Evolutionary conservation across 2,797 vertebrate genomes (phyloP).

Genomic region (Xiphorhynchus erythropygius): DNA sequence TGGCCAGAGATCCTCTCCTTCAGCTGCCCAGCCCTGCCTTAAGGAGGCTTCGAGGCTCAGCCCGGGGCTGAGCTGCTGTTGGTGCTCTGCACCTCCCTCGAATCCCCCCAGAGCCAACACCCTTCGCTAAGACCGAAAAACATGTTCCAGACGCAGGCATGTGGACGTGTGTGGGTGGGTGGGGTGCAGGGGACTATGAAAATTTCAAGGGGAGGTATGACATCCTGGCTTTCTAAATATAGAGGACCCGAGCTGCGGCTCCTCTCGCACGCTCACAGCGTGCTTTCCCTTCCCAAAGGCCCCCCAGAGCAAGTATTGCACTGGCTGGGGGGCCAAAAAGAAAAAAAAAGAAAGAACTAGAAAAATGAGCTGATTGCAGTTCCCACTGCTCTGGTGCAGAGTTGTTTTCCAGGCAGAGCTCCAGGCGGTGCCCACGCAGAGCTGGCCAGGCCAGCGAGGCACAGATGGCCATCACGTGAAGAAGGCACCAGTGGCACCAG

Average conservation of each 20-base stretch:
- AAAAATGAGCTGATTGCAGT: not conserved
- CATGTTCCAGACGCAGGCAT: conserved; percentile 36
- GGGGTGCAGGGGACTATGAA: conserved; percentile 26
- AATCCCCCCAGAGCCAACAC: conserved; percentile 26
- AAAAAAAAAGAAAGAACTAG: not conserved
- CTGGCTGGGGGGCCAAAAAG: not conserved
- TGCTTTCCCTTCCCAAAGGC: not conserved
- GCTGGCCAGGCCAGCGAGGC: not conserved
- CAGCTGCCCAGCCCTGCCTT: not conserved
- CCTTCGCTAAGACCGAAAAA: conserved; percentile 32
- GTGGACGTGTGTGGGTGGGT: conserved; percentile 30
- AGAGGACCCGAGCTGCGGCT: not conserved
- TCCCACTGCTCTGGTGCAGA: conserved; percentile 9
- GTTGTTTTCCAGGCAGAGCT: conserved; percentile 45
- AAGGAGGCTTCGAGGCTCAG: not conserved
- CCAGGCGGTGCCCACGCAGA: conserved; percentile 67
- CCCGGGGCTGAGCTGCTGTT: not conserved
- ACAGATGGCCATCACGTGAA: conserved; percentile 62
- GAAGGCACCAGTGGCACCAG: not conserved
- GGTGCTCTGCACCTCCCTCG: conserved; percentile 42
- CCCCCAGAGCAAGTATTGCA: not conserved
- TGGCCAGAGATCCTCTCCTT: not conserved
- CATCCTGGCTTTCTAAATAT: conserved; percentile 58
- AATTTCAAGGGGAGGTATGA: conserved; percentile 41
- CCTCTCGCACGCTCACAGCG: not conserved